Percentiles rank a stretch among this genome's conserved stretches.
These are phyloP conservation scores for Pseudoatta argentina DNA, from an alignment of 1,140 invertebrate genomes.

Conservation along the genomic window DNA sequence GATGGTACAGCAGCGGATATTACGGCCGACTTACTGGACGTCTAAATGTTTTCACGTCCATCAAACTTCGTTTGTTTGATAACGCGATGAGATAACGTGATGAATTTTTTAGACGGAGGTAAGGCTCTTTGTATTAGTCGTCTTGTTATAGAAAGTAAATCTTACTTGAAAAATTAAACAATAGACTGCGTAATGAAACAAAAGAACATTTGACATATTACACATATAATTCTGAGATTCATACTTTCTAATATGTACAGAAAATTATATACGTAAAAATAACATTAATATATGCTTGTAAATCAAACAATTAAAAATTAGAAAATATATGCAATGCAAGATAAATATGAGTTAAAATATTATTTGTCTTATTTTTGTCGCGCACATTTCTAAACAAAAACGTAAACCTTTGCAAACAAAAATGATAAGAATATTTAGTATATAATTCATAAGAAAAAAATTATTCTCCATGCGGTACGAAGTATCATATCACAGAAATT, in stretches of 20 bases:
- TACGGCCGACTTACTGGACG: slow-evolving; percentile 52
- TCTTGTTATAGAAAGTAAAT: background rate
- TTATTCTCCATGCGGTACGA: no score
- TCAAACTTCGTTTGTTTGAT: slow-evolving; percentile 9
- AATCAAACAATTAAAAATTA: background rate
- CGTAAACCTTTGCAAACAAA: no score
- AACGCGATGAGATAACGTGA: slow-evolving; percentile 1
- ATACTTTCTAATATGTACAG: background rate
- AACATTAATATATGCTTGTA: background rate
- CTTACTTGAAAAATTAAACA: slow-evolving; percentile 4
- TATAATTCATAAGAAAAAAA: no score
- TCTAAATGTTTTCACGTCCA: slow-evolving; percentile 46
- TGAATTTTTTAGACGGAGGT: background rate
- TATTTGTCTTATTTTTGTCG: background rate
- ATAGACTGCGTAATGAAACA: background rate
- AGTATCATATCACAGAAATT: no score
- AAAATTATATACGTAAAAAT: background rate
- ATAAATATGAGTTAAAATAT: background rate
- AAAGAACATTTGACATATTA: background rate
- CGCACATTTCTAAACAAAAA: no score
- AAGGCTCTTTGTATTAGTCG: slow-evolving; percentile 11
- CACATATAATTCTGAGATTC: background rate
- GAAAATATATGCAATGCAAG: no score
- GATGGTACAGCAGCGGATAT: slow-evolving; percentile 60
- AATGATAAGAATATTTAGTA: no score